Evolutionary conservation across 2,797 vertebrate species (phyloP), one percentile per base, ranked within the genome.

Genomic region (Rhyacichthys aspro): DNA sequence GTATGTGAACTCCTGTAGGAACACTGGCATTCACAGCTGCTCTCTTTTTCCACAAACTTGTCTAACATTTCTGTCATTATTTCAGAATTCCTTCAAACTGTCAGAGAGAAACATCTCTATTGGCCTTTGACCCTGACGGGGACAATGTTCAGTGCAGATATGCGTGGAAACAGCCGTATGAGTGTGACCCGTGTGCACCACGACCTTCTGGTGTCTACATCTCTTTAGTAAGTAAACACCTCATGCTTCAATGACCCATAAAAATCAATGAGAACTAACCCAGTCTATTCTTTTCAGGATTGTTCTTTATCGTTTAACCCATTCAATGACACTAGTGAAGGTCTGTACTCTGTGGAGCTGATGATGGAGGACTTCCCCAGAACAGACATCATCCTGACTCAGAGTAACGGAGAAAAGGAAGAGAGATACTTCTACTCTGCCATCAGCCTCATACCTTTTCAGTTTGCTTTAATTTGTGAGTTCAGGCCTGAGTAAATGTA

Each of bases 291-390:
- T 5, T 44, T 17, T 50, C 33, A 50, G 48, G 17, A 11, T 15
- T 70, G 67, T 39, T 19, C 38, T 3, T 9, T 70, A 9, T 10
- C 17, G 9, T 59, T 59, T 16, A 7, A 8, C n/a, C 1, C 46
- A 10, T 19, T 28, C 16, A 23, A 15, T 34, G 34, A 32, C 28
- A 7, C 0, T 9, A 41, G 23, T 33, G 36, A 57, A 39, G 67
- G 55, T 0, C 9, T 34, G 8, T 55, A 70, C 23, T 55, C 17
- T 9, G 61, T 70, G n/a, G 60, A 70, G 49, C 33, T 70, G 55
- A 52, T 62, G 60, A 54, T 74, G 66, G 67, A 74, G 53, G 72
- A 70, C 38, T 69, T 58, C n/a, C 61, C 62, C 17, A 53, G 8
- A 32, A 23, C 39, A 14, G 16, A 19, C 7, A 1, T 60, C 37